A percentile compares a stretch with the other conserved stretches of the same genome.
Evolutionary conservation across 2,888 invertebrate genomes (phyloP).

Genomic region (Melanargia galathea): DNA sequence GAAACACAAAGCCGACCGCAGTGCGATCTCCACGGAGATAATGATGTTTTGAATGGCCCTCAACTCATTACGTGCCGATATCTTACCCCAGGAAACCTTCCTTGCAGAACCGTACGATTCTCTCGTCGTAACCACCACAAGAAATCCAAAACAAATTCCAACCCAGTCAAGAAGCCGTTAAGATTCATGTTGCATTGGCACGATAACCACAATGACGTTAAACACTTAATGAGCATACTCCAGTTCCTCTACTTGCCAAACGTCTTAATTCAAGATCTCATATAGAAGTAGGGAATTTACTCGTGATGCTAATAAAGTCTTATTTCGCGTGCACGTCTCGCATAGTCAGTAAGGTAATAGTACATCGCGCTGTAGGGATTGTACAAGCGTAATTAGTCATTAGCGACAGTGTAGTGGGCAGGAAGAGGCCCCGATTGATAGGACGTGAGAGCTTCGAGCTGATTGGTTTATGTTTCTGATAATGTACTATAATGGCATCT

Average conservation of each 20-base stretch:
- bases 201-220: constrained; percentile 57
- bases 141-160: constrained; percentile 43
- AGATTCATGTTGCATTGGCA: constrained; percentile 39
- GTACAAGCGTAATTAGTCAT: constrained; percentile 78
- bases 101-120: constrained; percentile 49
- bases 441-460: constrained; percentile 51
- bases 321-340: constrained; percentile 46
- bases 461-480: constrained; percentile 54
- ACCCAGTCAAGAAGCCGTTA: constrained; percentile 24
- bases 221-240: constrained; percentile 74
- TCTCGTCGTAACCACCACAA: constrained; percentile 47
- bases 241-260: constrained; percentile 53
- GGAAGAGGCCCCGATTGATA: constrained; percentile 72
- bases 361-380: constrained; percentile 64
- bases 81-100: constrained; percentile 69
- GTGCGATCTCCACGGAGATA: constrained; percentile 64
- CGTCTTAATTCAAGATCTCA: constrained; percentile 53
- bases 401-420: constrained; percentile 72
- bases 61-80: constrained; percentile 76
- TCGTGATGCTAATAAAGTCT: constrained; percentile 45
- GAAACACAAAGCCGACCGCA: constrained; percentile 41
- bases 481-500: constrained; percentile 11
- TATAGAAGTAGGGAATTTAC: constrained; percentile 41
- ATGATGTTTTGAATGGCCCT: constrained; percentile 76
- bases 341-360: constrained; percentile 52